Base-by-base conservation (phyloP, 2,888 invertebrate species). In the Hololepta plana region DNA sequence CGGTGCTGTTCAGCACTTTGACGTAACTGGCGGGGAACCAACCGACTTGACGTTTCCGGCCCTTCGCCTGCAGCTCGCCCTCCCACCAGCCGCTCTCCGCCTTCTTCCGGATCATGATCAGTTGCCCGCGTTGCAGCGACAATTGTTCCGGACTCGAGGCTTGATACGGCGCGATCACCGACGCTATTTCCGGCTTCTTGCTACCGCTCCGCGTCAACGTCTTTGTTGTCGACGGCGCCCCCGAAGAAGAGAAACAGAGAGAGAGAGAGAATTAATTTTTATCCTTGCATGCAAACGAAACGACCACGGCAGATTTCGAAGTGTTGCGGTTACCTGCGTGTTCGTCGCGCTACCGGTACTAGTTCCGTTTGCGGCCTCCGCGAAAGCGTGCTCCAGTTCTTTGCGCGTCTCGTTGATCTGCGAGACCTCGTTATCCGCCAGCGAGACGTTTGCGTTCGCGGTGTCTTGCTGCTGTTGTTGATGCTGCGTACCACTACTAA, bases 11-110 rank as follows among this genome's bases (percentile, higher is more conserved):
- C 11, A 75, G 51, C 16, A 70, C 64, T 62, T 93, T 93, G 5
- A 96, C 91, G 48, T 96, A 98, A 33, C 87, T 88, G 13, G 95
- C 96, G 0, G 98, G 98, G 59, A 99, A 98, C 98, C 98, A 98
- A 3, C 98, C 98, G 16, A 91, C 73, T 55, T 91, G 88, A 16
- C 85, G 60, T 49, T 84, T 84, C 41, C 85, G 71, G 1, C 93
- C 90, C 45, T 75, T 75, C 2, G 72, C 91, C 59, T 93, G 93
- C 21, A 95, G 57, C 55, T 98, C 96, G 2, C 98, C 98, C 59
- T 98, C 96, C 96, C 96, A 99, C 98, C 98, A 98, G 11, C 98
- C 98, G 24, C 85, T 84, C 41, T 85, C 80, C 1, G 90, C 88
- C 50, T 93, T 95, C 59, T 95, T 95, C 12, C 90, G 68, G n/a